Conservation (phyloP, 2,113 vertebrate genomes). For the Malaclemys terrapin region DNA sequence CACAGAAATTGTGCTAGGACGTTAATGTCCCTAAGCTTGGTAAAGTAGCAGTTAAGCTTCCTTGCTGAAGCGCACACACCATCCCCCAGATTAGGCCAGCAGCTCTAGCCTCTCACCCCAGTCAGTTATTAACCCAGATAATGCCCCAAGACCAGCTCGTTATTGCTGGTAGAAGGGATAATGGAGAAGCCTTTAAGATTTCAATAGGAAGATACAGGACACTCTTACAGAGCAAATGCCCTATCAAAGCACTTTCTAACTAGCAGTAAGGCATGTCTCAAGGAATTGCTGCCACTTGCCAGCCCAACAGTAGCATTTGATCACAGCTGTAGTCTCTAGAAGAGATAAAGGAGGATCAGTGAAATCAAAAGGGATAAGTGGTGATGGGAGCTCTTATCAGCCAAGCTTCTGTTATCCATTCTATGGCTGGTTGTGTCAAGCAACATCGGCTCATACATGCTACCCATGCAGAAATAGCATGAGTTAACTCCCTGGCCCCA, state of each 20-base stretch:
- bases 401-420: not conserved
- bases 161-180: too few species aligned
- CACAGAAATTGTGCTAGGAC: not conserved
- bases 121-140: too few species aligned
- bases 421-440: not conserved
- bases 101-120: not conserved
- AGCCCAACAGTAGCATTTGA: not conserved
- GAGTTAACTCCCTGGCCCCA: not conserved
- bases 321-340: not conserved
- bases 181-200: too few species aligned
- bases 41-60: not conserved
- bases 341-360: not conserved
- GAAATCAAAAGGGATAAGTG: not conserved
- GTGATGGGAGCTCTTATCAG: not conserved
- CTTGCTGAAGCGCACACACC: too few species aligned
- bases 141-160: too few species aligned
- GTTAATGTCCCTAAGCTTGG: not conserved
- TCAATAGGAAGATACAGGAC: too few species aligned
- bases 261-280: not conserved
- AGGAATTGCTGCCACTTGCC: not conserved
- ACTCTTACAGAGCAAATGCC: not conserved
- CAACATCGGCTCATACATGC: not conserved
- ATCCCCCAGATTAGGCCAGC: not conserved
- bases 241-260: not conserved
- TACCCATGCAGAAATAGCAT: not conserved